These are phyloP conservation scores for Lepidochitona cinerea DNA, from an alignment of 2,888 invertebrate species.

Conservation along the genomic window DNA sequence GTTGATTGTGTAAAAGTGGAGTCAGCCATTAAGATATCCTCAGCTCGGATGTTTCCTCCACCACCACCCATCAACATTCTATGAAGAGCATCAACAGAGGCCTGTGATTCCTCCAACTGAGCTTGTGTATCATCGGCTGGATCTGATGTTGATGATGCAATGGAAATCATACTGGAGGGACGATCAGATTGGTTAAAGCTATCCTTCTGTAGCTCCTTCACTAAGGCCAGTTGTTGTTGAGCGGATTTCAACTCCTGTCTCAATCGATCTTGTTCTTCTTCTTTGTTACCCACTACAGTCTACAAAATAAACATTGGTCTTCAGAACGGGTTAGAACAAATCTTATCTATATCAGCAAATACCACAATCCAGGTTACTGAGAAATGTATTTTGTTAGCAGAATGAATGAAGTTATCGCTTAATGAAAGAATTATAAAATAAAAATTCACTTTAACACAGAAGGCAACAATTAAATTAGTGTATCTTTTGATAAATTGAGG, in stretches of 20 bases:
- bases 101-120: neutral
- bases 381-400: too few relatives aligned
- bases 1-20: neutral
- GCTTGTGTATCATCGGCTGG: too few relatives aligned
- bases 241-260: constrained; percentile 81
- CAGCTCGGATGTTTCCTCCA: neutral
- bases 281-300: constrained; percentile 82
- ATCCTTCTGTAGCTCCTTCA: constrained; percentile 45
- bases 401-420: too few relatives aligned
- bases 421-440: too few relatives aligned
- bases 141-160: constrained; percentile 42
- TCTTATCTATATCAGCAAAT: too few relatives aligned
- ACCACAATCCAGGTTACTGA: too few relatives aligned
- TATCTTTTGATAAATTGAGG: too few relatives aligned
- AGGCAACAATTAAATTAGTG: too few relatives aligned
- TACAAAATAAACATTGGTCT: constrained; percentile 69
- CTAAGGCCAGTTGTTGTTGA: constrained; percentile 75
- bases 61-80: neutral
- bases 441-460: too few relatives aligned
- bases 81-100: neutral
- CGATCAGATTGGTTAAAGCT: constrained; percentile 22
- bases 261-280: constrained; percentile 82
- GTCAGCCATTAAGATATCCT: neutral
- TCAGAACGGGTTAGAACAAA: too few relatives aligned
- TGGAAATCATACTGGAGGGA: constrained; percentile 46